A percentile compares a stretch with the other conserved stretches of the same genome.
These are phyloP conservation scores for Ciconia boyciana DNA, from an alignment of 2,113 vertebrate species.

Conservation along the genomic window DNA sequence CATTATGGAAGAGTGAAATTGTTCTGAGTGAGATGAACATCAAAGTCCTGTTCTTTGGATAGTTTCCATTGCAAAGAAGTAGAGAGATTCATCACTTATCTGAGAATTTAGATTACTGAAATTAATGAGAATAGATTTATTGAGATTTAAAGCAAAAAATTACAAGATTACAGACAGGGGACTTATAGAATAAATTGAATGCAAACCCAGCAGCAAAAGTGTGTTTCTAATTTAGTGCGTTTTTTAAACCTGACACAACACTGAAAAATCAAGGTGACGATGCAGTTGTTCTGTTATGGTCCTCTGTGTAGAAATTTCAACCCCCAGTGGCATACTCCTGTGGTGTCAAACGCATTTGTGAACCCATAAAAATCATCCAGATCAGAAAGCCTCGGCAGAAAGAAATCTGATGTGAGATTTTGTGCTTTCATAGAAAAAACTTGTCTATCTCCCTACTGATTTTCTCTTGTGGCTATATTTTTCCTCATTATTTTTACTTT, in stretches of 20 bases:
- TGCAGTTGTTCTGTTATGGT: neutral
- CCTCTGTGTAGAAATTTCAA: neutral
- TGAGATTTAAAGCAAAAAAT: conserved; percentile 12
- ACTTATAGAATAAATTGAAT: neutral
- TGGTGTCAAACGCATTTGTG: neutral
- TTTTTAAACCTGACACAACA: neutral
- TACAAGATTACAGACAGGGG: neutral
- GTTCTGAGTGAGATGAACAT: neutral
- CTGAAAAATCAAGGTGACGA: neutral
- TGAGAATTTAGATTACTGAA: neutral
- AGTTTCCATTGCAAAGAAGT: neutral
- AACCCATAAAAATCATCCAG: neutral
- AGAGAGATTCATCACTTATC: neutral
- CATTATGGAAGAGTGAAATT: neutral
- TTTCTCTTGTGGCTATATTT: neutral
- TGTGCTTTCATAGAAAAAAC: neutral
- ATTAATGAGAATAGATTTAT: conserved; percentile 20
- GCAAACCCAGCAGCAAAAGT: neutral
- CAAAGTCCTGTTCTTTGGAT: neutral
- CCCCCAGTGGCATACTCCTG: neutral
- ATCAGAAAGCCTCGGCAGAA: neutral
- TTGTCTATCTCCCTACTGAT: neutral
- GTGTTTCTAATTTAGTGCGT: conserved; percentile 32
- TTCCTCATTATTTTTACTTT: neutral
- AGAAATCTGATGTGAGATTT: neutral